Evolutionary conservation across 2,113 vertebrate species (phyloP), one percentile per base, ranked within the genome.

Genomic region (Pterocles orientalis): DNA sequence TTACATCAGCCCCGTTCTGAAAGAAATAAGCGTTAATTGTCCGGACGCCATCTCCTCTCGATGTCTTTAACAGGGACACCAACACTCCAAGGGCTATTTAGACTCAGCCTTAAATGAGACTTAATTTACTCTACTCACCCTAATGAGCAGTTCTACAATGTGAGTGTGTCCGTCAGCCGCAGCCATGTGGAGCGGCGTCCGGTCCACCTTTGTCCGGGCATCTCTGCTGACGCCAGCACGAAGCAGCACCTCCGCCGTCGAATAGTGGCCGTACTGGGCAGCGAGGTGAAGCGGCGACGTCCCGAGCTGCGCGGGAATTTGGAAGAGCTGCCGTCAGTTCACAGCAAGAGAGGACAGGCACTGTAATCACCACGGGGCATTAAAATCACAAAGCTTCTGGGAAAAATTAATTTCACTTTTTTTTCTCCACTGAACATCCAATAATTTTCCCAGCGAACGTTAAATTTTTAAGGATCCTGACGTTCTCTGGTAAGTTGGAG

Each of bases 201-300:
- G 95, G 98, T 99, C 99, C 85, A 99, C 99, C 76, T 99, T 99
- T 50, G 99, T 99, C 6, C 99, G 98, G 33, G 99, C 99, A 19
- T 99, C 99, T 72, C 99, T 97, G 97, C 99, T 99, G 43, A 99
- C 98, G 0, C 99, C 99, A 0, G 99, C 99, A 20, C 99, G 97
- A 9, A 99, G 98, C 77, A 99, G 98, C 19, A 99, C 99, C 57
- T 99, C 99, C 0, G 99, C 99, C 0, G 99, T 99, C 20, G 99
- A 99, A 75, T 98, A 99, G 94, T 99, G 99, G 7, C 99, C 99
- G 3, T 98, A 97, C 96, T 99, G 99, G 56, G 99, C 99, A 0
- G 99, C 99, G 14, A 99, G 98, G 89, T 99, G 99, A 33, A 99
- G 98, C 0, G 99, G 99, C 0, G 99, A 99, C 1, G 98, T 99